Conservation (phyloP, 1,140 invertebrate species). For the Heliconius himera region DNA sequence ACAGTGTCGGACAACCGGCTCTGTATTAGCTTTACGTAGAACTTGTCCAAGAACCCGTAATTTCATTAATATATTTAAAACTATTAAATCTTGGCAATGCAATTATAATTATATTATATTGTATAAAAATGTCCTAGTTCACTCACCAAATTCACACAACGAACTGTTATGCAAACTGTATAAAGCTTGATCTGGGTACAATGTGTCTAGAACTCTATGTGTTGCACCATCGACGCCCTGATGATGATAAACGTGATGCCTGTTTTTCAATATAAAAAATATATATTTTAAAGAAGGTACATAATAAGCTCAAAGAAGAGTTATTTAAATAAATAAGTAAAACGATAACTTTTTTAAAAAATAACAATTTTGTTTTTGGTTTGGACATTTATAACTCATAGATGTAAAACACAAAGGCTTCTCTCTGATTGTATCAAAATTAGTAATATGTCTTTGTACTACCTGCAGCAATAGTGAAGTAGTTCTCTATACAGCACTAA, state of each 20-base stretch:
- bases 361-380: too few relatives aligned
- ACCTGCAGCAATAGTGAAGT: not conserved
- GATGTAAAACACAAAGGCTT: not conserved
- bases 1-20: not conserved
- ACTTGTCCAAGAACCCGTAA: not conserved
- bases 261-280: conserved; percentile 33
- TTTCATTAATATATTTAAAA: not conserved
- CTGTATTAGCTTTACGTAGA: not conserved
- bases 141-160: conserved; percentile 88
- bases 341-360: too few relatives aligned
- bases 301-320: too few relatives aligned
- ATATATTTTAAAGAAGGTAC: too few relatives aligned
- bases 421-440: not conserved
- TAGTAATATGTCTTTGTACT: not conserved
- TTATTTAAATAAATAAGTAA: too few relatives aligned
- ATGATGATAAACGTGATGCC: conserved; percentile 92
- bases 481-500: conserved; percentile 10
- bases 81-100: not conserved
- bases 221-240: conserved; percentile 88
- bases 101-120: not conserved
- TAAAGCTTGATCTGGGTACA: conserved; percentile 88
- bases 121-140: not conserved
- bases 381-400: not conserved
- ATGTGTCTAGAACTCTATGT: conserved; percentile 86
- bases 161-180: conserved; percentile 92